Evolutionary conservation across 2,113 vertebrate species (phyloP).

Genomic region (Tychaedon coryphoeus): DNA sequence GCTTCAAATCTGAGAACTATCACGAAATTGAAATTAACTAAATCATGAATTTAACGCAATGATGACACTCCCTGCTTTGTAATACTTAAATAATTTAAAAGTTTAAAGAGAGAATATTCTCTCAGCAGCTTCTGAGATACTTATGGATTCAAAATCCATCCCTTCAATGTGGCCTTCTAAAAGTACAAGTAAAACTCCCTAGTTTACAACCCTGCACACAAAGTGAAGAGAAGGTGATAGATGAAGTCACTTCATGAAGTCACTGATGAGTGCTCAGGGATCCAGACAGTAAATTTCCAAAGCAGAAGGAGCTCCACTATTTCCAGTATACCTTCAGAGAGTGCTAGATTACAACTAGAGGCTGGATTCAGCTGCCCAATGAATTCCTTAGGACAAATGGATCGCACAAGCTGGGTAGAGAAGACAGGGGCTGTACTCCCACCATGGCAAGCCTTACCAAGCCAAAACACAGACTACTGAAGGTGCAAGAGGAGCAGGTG

Average conservation of each 20-base stretch:
- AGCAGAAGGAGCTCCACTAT: not conserved
- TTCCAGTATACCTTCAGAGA: not conserved
- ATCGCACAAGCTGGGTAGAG: not conserved
- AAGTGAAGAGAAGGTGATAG: not conserved
- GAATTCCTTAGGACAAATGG: not conserved
- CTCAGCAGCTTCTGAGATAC: not conserved
- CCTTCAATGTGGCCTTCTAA: accelerated
- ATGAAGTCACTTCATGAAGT: not conserved
- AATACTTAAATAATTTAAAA: not conserved
- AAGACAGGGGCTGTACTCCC: not conserved
- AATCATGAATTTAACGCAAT: not conserved
- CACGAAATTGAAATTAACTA: not conserved
- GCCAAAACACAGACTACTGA: not conserved
- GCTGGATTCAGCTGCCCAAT: not conserved
- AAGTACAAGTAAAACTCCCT: not conserved
- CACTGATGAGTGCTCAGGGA: not conserved
- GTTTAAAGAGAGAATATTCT: not conserved
- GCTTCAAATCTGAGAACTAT: not conserved
- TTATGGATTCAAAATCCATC: not conserved
- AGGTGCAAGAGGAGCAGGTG: not conserved
- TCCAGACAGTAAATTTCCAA: not conserved
- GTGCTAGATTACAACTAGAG: not conserved
- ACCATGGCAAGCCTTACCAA: not conserved
- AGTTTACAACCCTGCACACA: not conserved
- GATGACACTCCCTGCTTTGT: not conserved